A percentile compares a stretch with the other conserved stretches of the same genome.
Evolutionary conservation across 2,113 vertebrate genomes (phyloP).

Genomic region (Naja naja): DNA sequence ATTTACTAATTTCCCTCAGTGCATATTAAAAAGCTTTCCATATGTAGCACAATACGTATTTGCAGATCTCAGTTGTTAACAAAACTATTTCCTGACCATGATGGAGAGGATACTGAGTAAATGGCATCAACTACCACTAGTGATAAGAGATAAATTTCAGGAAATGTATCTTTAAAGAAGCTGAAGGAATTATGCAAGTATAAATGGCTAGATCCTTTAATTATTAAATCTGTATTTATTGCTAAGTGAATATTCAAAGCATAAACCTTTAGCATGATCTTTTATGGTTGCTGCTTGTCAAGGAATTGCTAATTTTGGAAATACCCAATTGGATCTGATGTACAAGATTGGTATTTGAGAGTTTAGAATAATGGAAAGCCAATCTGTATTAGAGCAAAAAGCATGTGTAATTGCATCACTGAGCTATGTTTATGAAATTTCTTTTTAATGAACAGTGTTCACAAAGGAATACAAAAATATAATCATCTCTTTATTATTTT

Average conservation of each 20-base stretch:
- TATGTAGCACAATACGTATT: background rate
- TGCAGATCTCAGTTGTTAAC: background rate
- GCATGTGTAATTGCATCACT: background rate
- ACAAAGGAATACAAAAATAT: background rate
- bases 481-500: background rate
- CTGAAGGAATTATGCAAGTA: background rate
- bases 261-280: background rate
- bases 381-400: background rate
- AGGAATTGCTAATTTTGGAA: background rate
- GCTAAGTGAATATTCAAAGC: background rate
- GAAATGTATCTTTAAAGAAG: background rate
- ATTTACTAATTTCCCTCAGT: background rate
- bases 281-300: background rate
- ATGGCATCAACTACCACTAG: background rate
- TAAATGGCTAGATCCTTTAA: background rate
- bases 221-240: background rate
- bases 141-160: background rate
- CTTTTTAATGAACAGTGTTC: background rate
- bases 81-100: background rate
- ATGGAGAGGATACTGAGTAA: background rate
- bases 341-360: background rate
- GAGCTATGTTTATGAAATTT: background rate
- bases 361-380: background rate
- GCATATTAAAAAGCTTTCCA: background rate
- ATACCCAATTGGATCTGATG: background rate